Evolutionary conservation across 2,888 invertebrate genomes (phyloP).

Genomic region (Nemotelus nigrinus): DNA sequence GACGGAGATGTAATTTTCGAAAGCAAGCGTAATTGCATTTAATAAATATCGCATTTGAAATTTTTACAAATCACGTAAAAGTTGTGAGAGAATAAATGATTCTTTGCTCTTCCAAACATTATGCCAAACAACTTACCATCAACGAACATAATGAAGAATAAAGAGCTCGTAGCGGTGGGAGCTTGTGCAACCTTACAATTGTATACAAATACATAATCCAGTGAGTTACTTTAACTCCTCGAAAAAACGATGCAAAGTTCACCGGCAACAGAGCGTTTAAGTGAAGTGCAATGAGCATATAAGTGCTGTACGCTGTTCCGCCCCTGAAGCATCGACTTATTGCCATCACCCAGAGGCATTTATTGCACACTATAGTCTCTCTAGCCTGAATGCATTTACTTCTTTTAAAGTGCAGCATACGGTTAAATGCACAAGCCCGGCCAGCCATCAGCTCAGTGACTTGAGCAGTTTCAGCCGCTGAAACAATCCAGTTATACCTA

Average conservation of each 20-base stretch:
- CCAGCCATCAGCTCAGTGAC: not conserved
- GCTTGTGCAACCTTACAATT: conserved; percentile 33
- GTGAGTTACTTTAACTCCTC: conserved; percentile 37
- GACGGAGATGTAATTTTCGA: too few species aligned
- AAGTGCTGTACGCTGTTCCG: conserved; percentile 43
- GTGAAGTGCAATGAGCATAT: conserved; percentile 43
- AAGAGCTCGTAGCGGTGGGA: conserved; percentile 1
- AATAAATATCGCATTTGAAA: too few species aligned
- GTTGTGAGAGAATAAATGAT: too few species aligned
- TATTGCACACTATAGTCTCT: conserved; percentile 37
- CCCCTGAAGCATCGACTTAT: conserved; percentile 43
- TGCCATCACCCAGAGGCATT: conserved; percentile 34
- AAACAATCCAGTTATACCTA: not conserved
- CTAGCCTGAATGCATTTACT: conserved; percentile 41
- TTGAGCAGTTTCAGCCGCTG: not conserved
- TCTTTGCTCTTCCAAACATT: not conserved
- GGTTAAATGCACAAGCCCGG: conserved; percentile 19
- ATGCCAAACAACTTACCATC: too few species aligned
- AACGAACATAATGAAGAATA: not conserved
- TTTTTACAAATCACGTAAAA: too few species aligned
- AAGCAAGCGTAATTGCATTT: too few species aligned
- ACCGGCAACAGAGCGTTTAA: conserved; percentile 44
- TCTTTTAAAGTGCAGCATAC: conserved; percentile 27
- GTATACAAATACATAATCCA: conserved; percentile 6
- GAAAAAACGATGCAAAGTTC: conserved; percentile 41